A percentile compares a stretch with the other conserved stretches of the same genome.
Evolutionary conservation across 1,140 invertebrate genomes (phyloP).

Genomic region (Pteromalus puparum): DNA sequence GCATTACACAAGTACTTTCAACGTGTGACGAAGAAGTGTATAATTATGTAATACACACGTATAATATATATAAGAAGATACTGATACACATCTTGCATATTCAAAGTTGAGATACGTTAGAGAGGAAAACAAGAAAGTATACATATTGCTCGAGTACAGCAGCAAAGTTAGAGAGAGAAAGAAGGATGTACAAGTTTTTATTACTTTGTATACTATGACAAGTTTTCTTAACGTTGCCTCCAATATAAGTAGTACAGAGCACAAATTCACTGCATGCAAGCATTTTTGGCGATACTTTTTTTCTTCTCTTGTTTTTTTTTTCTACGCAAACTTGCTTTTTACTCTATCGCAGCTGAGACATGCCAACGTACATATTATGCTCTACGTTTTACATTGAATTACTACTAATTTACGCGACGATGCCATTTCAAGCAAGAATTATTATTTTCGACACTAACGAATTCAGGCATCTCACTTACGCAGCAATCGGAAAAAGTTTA

Average conservation of each 20-base stretch:
- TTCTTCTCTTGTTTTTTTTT: too few species aligned
- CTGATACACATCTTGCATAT: conserved; percentile 12
- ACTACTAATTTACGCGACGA: too few species aligned
- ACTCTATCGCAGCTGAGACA: neutral
- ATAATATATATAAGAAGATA: neutral
- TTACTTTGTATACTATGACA: neutral
- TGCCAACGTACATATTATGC: neutral
- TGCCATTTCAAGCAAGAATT: too few species aligned
- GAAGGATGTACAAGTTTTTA: neutral
- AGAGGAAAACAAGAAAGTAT: conserved; percentile 46
- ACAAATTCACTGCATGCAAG: neutral
- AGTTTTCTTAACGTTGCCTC: neutral
- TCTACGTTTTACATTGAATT: too few species aligned
- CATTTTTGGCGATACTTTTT: neutral
- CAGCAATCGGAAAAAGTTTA: too few species aligned
- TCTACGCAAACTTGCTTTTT: neutral
- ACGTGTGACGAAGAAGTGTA: neutral
- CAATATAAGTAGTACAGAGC: neutral
- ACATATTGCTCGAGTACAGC: conserved; percentile 51
- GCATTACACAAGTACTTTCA: conserved; percentile 55
- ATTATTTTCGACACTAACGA: too few species aligned
- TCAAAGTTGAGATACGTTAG: conserved; percentile 29
- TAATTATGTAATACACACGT: neutral
- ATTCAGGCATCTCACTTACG: too few species aligned
- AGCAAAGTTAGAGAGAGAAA: conserved; percentile 5